Conservation (phyloP, 2,888 invertebrate genomes). For the Andrena dorsata region DNA sequence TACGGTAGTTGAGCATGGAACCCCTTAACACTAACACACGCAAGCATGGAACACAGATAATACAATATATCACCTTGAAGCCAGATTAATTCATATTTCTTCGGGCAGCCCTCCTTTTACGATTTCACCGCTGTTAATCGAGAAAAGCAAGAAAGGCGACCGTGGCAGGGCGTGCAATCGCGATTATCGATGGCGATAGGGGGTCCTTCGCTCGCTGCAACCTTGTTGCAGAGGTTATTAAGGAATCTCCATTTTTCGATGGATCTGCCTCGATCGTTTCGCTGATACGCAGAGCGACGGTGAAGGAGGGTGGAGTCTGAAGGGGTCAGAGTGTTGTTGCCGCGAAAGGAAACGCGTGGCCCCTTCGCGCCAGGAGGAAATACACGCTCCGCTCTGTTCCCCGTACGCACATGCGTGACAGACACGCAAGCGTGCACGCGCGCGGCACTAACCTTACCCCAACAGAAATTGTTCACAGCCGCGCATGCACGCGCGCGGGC, state of each 20-base stretch:
- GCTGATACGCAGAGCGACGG: constrained; percentile 7
- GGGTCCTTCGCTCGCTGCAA: not conserved
- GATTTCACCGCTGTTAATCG: not conserved
- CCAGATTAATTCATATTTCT: no score
- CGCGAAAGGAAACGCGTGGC: constrained; percentile 49
- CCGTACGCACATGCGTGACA: constrained; percentile 81
- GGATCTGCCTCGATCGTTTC: constrained; percentile 15
- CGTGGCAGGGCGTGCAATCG: not conserved
- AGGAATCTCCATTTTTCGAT: constrained; percentile 19
- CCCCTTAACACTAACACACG: no score
- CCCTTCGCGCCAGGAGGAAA: constrained; percentile 64
- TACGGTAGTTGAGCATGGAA: no score
- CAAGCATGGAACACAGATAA: no score
- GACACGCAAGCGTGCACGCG: constrained; percentile 79
- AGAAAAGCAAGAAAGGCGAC: not conserved
- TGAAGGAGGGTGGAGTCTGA: constrained; percentile 31
- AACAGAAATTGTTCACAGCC: constrained; percentile 58
- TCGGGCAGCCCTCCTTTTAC: no score
- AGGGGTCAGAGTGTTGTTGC: constrained; percentile 54
- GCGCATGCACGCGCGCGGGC: constrained; percentile 19
- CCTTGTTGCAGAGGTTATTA: constrained; percentile 18
- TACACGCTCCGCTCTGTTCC: constrained; percentile 75
- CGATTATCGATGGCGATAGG: constrained; percentile 30
- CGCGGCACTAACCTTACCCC: constrained; percentile 73
- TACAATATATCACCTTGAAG: no score